These are phyloP conservation scores for Toxostoma redivivum DNA, from an alignment of 2,113 vertebrate species.

Conservation along the genomic window DNA sequence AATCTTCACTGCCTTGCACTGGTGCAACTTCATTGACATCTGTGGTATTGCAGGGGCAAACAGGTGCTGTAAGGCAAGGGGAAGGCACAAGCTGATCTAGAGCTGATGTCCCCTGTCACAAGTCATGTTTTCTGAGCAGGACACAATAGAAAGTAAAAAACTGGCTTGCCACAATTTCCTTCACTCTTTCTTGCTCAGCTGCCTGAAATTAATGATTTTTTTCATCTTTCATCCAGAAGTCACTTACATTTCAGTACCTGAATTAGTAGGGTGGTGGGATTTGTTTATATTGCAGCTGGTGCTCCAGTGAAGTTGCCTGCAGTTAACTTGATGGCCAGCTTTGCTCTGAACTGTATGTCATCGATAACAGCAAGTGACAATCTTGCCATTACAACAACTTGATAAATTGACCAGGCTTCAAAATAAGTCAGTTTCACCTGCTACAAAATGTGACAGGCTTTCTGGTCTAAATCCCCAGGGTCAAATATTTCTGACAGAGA, in stretches of 20 bases:
- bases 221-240: background rate
- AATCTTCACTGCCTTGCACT: background rate
- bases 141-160: background rate
- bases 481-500: conserved; percentile 26
- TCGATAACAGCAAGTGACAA: conserved; percentile 39
- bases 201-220: background rate
- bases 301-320: background rate
- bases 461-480: conserved; percentile 2
- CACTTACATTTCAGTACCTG: background rate
- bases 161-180: background rate
- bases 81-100: background rate
- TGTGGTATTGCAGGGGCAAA: background rate
- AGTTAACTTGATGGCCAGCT: conserved; percentile 11
- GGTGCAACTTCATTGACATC: background rate
- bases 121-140: background rate
- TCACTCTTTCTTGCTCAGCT: background rate
- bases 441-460: background rate
- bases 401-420: conserved; percentile 34
- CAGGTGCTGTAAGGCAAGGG: background rate
- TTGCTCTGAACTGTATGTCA: background rate
- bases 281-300: background rate
- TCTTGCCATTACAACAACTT: conserved; percentile 4
- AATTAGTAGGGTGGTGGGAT: background rate
- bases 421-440: conserved; percentile 27
- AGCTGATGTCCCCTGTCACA: background rate